Evolutionary conservation across 2,113 vertebrate genomes (phyloP), one percentile per base, ranked within the genome.

Genomic region (Albula glossodonta): DNA sequence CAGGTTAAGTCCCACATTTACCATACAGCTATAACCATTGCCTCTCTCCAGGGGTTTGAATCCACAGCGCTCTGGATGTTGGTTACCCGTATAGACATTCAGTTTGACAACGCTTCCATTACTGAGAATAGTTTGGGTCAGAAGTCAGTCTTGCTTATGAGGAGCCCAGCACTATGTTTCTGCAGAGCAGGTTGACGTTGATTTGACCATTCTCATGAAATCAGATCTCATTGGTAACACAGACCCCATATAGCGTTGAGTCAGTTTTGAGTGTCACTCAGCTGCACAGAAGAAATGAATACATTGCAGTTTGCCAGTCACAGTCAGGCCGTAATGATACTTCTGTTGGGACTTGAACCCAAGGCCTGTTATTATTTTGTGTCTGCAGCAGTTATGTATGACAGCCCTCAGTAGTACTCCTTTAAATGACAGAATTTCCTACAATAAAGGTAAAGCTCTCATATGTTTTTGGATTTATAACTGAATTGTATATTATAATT

Each of bases 311-410:
- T 25, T 74, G 70, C 22, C 70, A 74, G 70, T 74, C 70, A 11
- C 70, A 74, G n/a, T 74, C 70, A 74, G 70, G 70, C 70, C 25
- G 70, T 74, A 9, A 74, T 74, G 70, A 74, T 74, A 74, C 70
- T 74, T 74, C 70, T 74, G 22, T 56, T 9, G 53, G 53, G 53
- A 56, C 53, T 56, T 9, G 53, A 56, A 56, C 31, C 31, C 31
- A 41, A 41, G 53, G 53, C 53, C 53, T 56, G 12, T 56, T 56
- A 56, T 56, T 56, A 56, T 56, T 56, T 56, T 56, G 12, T 56
- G 53, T 56, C 53, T 56, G 53, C 53, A 56, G 53, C 12, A 56
- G 53, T 56, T 12, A 56, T 12, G 12, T 12, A 56, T 12, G 53
- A 56, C 12, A 12, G 6, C 7, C 9, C 8, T 8, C 70, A 74